These are phyloP conservation scores for Semnopithecus entellus DNA, from an alignment of 2,113 vertebrate species.

Conservation along the genomic window DNA sequence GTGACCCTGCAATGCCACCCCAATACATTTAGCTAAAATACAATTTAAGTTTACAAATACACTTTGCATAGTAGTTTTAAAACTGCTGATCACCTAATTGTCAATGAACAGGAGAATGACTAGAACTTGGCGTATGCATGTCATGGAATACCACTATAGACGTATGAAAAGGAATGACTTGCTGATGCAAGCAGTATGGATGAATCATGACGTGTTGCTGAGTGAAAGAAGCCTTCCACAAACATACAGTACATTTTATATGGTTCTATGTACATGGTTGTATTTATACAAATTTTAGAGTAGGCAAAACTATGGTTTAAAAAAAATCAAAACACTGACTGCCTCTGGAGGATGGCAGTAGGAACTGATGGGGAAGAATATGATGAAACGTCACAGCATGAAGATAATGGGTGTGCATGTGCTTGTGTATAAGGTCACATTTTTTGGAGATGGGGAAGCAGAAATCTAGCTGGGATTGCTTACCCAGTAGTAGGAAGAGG, in stretches of 20 bases:
- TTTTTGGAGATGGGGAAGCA: background rate
- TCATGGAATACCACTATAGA: background rate
- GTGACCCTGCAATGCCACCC: background rate
- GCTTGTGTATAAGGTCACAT: background rate
- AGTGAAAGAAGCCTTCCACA: background rate
- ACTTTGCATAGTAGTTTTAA: background rate
- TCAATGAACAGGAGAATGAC: background rate
- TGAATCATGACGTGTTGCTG: background rate
- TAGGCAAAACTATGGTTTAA: background rate
- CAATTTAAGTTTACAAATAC: background rate
- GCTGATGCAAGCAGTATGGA: background rate
- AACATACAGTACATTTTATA: background rate
- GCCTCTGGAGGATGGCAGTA: background rate
- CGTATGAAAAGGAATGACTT: background rate
- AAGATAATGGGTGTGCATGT: background rate
- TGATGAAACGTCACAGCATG: background rate
- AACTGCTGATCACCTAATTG: background rate
- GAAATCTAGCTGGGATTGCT: background rate
- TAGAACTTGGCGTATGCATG: background rate
- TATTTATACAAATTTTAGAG: background rate
- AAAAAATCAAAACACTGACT: background rate
- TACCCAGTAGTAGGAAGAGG: background rate
- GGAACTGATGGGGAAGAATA: too few relatives aligned
- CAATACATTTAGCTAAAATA: background rate
- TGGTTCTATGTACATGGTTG: background rate